Evolutionary conservation across 2,888 invertebrate species (phyloP), one percentile per base, ranked within the genome.

Genomic region (Carterocephalus palaemon): DNA sequence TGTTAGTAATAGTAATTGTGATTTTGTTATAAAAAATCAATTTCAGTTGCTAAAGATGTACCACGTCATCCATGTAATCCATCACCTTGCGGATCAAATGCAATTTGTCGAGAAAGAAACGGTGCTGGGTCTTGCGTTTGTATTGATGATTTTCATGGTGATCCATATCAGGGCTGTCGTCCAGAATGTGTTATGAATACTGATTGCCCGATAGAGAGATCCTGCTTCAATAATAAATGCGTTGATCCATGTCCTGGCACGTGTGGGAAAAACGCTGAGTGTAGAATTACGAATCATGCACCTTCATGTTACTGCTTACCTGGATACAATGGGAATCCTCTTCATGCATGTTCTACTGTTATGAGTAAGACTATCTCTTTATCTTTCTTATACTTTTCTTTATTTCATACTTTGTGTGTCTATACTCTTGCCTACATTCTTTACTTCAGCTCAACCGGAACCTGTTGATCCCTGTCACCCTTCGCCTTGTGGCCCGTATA

Each of bases 121-220:
- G 92, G 92, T 66, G 92, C 91, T 56, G 93, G 93, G 61, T 91
- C 93, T 54, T 95, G 95, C 75, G 84, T 90, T 58, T 95, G 95
- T 75, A 73, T 92, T 60, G 89, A 90, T 49, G 91, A 91, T 57
- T 94, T 92, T 76, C 89, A 90, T 56, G 94, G 94, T 36, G 93
- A 94, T 77, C 93, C 95, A 17, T 93, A 93, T 70, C 85, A 88
- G 50, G 92, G 93, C 28, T 94, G 94, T 72, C 89, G 93, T 57
- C 93, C 93, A n/a, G 93, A 94, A 84, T 94, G 94, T 68, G 89
- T 92, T 28, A 91, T 92, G 78, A 94, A 93, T 69, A 90, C 90
- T 39, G 94, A 94, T 64, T 94, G 94, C 70, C 84, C 90, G 54
- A 85, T 88, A 56, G 89, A 91, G 54, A 90, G 87, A 73, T 92